These are phyloP conservation scores for Neomorphus geoffroyi DNA, from an alignment of 2,797 vertebrate genomes.

Conservation along the genomic window DNA sequence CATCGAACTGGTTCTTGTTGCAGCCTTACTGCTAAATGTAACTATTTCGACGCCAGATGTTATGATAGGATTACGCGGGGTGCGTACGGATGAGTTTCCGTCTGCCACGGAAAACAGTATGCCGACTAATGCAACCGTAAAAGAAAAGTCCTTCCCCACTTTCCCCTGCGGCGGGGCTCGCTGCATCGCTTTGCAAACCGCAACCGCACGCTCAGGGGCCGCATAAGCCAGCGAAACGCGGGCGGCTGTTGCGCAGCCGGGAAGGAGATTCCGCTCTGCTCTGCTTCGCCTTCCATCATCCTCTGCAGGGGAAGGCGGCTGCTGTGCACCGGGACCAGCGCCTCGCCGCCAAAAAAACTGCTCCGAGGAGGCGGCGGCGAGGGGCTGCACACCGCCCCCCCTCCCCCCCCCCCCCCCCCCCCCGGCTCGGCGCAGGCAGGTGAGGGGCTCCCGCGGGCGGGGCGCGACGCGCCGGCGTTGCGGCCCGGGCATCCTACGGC, in stretches of 20 bases:
- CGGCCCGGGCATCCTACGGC: background rate
- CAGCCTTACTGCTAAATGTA: constrained; percentile 51
- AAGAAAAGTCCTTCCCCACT: background rate
- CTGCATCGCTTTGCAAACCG: background rate
- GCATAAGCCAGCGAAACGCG: background rate
- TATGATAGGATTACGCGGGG: background rate
- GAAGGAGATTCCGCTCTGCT: background rate
- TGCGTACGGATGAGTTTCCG: background rate
- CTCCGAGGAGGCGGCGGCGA: background rate
- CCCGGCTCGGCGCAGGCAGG: background rate
- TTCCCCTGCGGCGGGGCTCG: background rate
- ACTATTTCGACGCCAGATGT: constrained; percentile 62
- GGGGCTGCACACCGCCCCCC: too few species aligned
- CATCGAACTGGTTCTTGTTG: constrained; percentile 62
- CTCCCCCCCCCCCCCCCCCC: too few species aligned
- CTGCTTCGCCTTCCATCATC: background rate
- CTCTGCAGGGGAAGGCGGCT: background rate
- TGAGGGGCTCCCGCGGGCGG: background rate
- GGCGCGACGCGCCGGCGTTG: background rate
- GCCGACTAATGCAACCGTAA: background rate
- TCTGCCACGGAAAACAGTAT: background rate
- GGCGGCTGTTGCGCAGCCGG: background rate
- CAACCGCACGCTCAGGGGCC: background rate
- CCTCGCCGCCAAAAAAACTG: too few species aligned
- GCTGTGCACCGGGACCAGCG: too few species aligned